Conservation (phyloP, 2,797 vertebrate genomes). For the Galagoides demidoff region DNA sequence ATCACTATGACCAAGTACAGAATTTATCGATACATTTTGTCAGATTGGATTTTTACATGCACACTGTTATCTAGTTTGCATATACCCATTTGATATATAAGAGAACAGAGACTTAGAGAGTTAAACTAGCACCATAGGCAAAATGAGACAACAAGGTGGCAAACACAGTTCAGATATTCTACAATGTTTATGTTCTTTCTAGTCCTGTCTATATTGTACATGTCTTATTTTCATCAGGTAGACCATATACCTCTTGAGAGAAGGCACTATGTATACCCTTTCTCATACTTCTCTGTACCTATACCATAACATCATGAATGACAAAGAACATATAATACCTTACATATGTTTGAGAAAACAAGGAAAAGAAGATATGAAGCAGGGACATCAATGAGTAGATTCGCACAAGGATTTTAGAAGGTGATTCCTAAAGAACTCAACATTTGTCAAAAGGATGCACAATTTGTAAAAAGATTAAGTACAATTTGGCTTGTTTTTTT, state of each 20-base stretch:
- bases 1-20: neutral
- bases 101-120: neutral
- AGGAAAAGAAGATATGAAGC: neutral
- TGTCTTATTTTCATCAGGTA: neutral
- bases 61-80: neutral
- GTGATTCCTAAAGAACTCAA: constrained; percentile 47
- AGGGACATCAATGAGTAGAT: neutral
- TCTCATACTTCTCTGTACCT: neutral
- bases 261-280: neutral
- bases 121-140: neutral
- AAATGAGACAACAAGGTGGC: neutral
- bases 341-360: neutral
- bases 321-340: neutral
- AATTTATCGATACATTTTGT: constrained; percentile 22
- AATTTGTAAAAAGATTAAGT: constrained; percentile 45
- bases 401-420: neutral
- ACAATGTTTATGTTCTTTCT: neutral
- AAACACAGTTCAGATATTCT: neutral
- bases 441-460: neutral
- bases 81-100: neutral
- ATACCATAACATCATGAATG: neutral
- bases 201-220: neutral
- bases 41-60: neutral
- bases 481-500: constrained; percentile 17
- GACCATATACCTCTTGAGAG: neutral